A percentile compares a stretch with the other conserved stretches of the same genome.
phyloP scores from a whole-genome alignment of 2,113 vertebrate species.

The Daubentonia madagascariensis region DNA sequence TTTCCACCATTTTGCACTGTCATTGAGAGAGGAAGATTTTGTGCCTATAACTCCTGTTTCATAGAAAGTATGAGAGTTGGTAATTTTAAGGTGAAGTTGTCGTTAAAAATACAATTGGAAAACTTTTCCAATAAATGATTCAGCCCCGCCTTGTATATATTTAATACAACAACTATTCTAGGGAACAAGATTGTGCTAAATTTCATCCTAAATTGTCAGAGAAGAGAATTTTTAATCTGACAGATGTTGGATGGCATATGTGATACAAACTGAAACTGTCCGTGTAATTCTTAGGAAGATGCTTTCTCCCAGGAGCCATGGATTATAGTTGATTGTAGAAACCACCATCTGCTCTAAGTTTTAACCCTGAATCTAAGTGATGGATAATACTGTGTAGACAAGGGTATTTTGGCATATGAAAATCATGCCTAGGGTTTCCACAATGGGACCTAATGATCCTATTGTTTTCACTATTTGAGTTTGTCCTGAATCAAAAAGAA shows the following conservation, averaged over 20 bases:
- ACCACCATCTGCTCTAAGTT: slow-evolving; percentile 3
- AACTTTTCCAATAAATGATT: neutral
- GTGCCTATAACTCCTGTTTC: neutral
- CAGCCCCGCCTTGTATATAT: neutral
- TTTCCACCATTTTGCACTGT: accelerated
- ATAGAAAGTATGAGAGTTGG: neutral
- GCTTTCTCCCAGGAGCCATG: neutral
- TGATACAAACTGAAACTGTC: neutral
- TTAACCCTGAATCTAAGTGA: neutral
- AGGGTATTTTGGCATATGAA: neutral
- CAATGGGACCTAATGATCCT: neutral
- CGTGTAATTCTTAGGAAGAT: neutral
- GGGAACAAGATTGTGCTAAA: neutral
- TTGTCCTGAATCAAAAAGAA: neutral
- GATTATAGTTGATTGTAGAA: neutral
- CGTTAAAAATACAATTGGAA: neutral
- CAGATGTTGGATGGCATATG: neutral
- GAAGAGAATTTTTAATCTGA: neutral
- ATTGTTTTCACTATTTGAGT: neutral
- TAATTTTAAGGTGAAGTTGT: neutral
- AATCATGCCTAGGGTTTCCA: neutral
- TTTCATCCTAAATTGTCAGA: neutral
- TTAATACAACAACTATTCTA: neutral
- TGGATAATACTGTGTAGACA: neutral
- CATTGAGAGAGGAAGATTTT: neutral